Base-by-base conservation (phyloP, 2,888 invertebrate genomes). In the Dryadula phaetusa region DNA sequence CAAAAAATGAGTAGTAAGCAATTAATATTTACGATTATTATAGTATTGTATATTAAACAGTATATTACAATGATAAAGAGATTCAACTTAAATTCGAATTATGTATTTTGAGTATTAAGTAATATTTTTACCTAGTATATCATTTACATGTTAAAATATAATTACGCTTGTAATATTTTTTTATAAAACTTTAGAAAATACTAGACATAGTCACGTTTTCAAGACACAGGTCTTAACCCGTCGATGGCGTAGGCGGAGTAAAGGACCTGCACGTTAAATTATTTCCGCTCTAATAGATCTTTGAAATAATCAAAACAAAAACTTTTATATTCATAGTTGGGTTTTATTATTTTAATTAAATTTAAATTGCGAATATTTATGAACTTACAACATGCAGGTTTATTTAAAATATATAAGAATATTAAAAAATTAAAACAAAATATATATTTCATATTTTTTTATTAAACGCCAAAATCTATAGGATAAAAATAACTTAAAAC, bases 401-500 rank as follows among this genome's bases (percentile, higher is more conserved):
- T 52, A 16, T 8, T n/a, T n/a, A n/a, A n/a, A n/a, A 28, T 22
- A 42, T 42, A 22, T 53, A 18, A 18, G 25, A 42, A 25, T 14
- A 16, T 40, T 7, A 32, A 3, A 34, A 56, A 54, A 46, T 14
- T 16, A 64, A 66, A 66, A n/a, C 22, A 6, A 64, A n/a, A 53
- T 40, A 46, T 69, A 56, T 47, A 62, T 72, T 70, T 61, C 25
- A 67, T 49, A 40, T 68, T 65, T 86, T 32, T 87, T 87, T 83
- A 82, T 82, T 85, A 72, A 75, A 81, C 85, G 82, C 79, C 81
- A 88, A 88, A 89, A 78, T 77, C 71, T 77, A 78, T 82, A 81
- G 77, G 82, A 83, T 89, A 88, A 84, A 88, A 87, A 88, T 82
- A 72, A 82, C 84, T 88, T 89, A 89, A 8, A 72, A 69, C 78